phyloP scores from a whole-genome alignment of 2,888 invertebrate genomes.

The Baccha elongata region DNA sequence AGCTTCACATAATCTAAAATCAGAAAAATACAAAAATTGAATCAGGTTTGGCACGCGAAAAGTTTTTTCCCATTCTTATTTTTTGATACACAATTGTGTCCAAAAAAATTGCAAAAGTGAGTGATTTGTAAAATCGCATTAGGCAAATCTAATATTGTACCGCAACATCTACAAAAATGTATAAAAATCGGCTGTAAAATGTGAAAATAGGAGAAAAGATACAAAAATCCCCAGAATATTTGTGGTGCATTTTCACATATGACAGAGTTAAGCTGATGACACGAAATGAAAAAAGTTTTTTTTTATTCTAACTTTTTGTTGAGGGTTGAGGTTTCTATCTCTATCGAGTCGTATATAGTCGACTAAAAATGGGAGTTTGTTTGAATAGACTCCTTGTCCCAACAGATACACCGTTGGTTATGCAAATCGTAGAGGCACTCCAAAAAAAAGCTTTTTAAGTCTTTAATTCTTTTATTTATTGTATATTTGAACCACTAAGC shows the following conservation, averaged over 20 bases:
- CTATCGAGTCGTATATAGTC: neutral
- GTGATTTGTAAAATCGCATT: constrained; percentile 71
- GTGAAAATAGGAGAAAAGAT: constrained; percentile 28
- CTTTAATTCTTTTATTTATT: constrained; percentile 36
- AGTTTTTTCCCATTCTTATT: constrained; percentile 17
- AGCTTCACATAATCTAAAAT: constrained; percentile 32
- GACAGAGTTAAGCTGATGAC: constrained; percentile 23
- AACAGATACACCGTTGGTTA: constrained; percentile 1
- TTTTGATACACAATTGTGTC: constrained; percentile 15
- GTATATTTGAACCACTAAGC: constrained; percentile 26
- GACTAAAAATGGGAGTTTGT: neutral
- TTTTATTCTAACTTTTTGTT: neutral
- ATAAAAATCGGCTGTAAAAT: constrained; percentile 37
- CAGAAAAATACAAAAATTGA: constrained; percentile 52
- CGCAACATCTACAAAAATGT: constrained; percentile 37
- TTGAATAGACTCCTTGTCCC: constrained; percentile 10
- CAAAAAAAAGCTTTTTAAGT: constrained; percentile 31
- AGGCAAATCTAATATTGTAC: constrained; percentile 58
- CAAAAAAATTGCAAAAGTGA: constrained; percentile 32
- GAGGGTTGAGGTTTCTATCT: neutral
- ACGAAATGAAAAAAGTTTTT: constrained; percentile 25
- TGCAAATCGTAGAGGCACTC: constrained; percentile 25
- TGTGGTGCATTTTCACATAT: constrained; percentile 24
- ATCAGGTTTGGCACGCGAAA: constrained; percentile 36
- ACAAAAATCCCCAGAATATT: constrained; percentile 3